Percentiles rank a stretch among this genome's conserved stretches.
Conservation (phyloP, 2,888 invertebrate genomes). For the Dione juno region DNA sequence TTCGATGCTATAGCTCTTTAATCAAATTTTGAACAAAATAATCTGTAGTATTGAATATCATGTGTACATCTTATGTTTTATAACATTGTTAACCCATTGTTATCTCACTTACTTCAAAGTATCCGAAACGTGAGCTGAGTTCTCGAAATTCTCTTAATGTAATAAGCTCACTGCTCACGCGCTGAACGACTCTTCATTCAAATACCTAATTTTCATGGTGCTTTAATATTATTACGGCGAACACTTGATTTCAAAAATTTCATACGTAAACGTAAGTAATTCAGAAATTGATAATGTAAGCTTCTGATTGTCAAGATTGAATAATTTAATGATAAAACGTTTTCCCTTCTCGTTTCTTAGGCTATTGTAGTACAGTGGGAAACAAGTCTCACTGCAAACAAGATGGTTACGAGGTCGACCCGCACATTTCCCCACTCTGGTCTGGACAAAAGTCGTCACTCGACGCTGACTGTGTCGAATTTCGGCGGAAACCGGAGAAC, state of each 20-base stretch:
- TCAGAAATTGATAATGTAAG: neutral
- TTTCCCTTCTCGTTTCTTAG: no score
- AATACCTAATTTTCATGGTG: slow-evolving; percentile 41
- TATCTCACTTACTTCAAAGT: slow-evolving; percentile 52
- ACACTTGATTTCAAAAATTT: slow-evolving; percentile 15
- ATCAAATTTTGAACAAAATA: neutral
- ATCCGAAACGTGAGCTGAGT: slow-evolving; percentile 53
- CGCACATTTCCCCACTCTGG: no score
- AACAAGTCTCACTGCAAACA: no score
- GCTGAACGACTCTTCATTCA: slow-evolving; percentile 46
- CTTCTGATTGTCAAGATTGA: no score
- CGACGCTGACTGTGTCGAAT: no score
- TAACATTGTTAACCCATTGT: slow-evolving; percentile 49
- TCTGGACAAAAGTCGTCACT: no score
- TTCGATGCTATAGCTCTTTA: neutral
- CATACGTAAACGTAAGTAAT: neutral
- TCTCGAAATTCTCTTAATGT: slow-evolving; percentile 45
- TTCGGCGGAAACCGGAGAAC: no score
- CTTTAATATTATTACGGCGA: slow-evolving; percentile 6
- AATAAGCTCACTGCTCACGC: slow-evolving; percentile 45
- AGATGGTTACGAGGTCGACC: no score
- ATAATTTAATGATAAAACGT: no score
- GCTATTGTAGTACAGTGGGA: no score
- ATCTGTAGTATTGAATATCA: slow-evolving; percentile 18
- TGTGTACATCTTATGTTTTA: slow-evolving; percentile 28